These are phyloP conservation scores for Dasypolia templi DNA, from an alignment of 2,888 invertebrate genomes.

Conservation along the genomic window DNA sequence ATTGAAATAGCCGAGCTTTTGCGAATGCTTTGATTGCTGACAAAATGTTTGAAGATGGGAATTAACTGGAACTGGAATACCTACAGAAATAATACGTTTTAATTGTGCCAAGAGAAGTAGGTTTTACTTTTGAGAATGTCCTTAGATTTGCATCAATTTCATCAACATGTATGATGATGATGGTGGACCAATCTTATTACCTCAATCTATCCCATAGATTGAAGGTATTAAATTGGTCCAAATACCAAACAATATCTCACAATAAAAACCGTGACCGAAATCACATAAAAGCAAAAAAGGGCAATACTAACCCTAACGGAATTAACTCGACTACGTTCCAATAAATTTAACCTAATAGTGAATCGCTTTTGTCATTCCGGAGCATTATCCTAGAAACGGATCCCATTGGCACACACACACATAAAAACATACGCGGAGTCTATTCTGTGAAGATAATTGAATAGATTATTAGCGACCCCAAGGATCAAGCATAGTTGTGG, in stretches of 20 bases:
- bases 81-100: neutral
- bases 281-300: neutral
- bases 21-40: constrained; percentile 22
- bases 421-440: constrained; percentile 5
- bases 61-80: constrained; percentile 22
- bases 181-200: neutral
- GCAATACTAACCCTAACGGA: constrained; percentile 25
- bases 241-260: neutral
- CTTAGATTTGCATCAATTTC: neutral
- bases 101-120: neutral
- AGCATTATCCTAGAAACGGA: constrained; percentile 37
- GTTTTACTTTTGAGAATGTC: neutral
- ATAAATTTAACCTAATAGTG: constrained; percentile 47
- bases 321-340: constrained; percentile 36
- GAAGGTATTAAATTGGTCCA: no score
- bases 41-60: constrained; percentile 26
- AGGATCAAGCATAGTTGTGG: constrained; percentile 26
- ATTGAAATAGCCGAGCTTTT: constrained; percentile 36
- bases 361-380: constrained; percentile 45
- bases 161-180: neutral
- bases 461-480: constrained; percentile 51
- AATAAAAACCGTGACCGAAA: neutral
- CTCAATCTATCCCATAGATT: no score
- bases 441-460: constrained; percentile 52
- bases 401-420: constrained; percentile 29